Percentiles rank a stretch among this genome's conserved stretches.
phyloP scores from a whole-genome alignment of 2,113 vertebrate genomes.

The Pipa parva region DNA sequence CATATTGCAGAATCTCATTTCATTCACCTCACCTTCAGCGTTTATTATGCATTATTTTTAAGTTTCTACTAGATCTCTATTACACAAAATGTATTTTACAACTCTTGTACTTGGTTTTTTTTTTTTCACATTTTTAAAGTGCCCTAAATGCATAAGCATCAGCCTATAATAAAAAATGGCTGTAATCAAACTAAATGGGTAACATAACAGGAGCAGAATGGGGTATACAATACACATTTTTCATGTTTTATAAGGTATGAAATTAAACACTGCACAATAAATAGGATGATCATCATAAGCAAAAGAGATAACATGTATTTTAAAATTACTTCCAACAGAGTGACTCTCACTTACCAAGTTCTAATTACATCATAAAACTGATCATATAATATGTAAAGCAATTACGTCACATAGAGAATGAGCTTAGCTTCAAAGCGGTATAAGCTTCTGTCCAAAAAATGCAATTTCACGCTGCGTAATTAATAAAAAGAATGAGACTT shows the following conservation, averaged over 20 bases:
- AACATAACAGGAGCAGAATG: slow-evolving; percentile 53
- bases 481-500: no score
- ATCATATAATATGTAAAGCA: slow-evolving; percentile 28
- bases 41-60: neutral
- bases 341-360: slow-evolving; percentile 34
- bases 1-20: slow-evolving; percentile 8
- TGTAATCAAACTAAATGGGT: slow-evolving; percentile 55
- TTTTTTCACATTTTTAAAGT: slow-evolving; percentile 46
- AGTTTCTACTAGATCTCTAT: slow-evolving; percentile 29
- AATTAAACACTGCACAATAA: slow-evolving; percentile 57
- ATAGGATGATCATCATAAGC: slow-evolving; percentile 48
- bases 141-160: slow-evolving; percentile 49
- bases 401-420: slow-evolving; percentile 30
- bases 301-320: slow-evolving; percentile 47
- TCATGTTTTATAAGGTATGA: slow-evolving; percentile 64
- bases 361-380: slow-evolving; percentile 38
- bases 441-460: neutral
- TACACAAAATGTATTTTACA: slow-evolving; percentile 36
- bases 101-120: slow-evolving; percentile 32
- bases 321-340: slow-evolving; percentile 27
- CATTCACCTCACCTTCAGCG: slow-evolving; percentile 1
- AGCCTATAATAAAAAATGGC: slow-evolving; percentile 54
- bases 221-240: slow-evolving; percentile 53
- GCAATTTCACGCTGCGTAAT: neutral
- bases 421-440: neutral